Base-by-base conservation (phyloP, 2,888 invertebrate genomes). In the Diarsia mendica region DNA sequence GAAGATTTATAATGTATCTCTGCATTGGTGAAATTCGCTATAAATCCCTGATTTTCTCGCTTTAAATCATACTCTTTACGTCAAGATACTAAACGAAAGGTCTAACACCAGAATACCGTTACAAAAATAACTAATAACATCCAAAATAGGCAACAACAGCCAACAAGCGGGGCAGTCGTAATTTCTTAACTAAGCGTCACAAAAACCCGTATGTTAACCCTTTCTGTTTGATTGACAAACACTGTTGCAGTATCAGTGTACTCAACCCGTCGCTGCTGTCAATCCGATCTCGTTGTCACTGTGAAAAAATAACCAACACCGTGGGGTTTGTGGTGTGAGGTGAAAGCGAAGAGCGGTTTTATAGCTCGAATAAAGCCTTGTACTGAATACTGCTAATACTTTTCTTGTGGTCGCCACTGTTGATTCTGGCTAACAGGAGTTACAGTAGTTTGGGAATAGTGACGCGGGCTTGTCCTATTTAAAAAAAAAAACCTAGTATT, bases 221-320 rank as follows among this genome's bases (percentile, higher is more conserved):
- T 88, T 82, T 85, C 86, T 84, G 76, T 87, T 90, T 92, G 92
- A 94, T 93, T 93, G 91, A 91, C 92, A 93, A 93, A 92, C 92
- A 91, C 90, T 92, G 90, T 89, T 83, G 87, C 89, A 84, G 88
- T 90, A 89, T 91, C 88, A 89, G 88, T 89, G 90, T 89, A 90
- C 89, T 90, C 83, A 91, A 90, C 92, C 90, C 89, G 92, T 91
- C 90, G 83, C 78, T 84, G 88, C 92, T 94, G 94, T 94, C 94
- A 94, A 92, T 93, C 92, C 85, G 75, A 89, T 90, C 90, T 87
- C 87, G 90, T 87, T 91, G 92, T 90, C 90, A 88, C 85, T 85
- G 87, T 90, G 90, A 93, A 93, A 94, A 94, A 94, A 90, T 90
- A 87, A 80, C 86, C 87, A 89, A 87, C 91, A 85, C 87, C 86